phyloP scores from a whole-genome alignment of 2,113 vertebrate genomes.

The Brienomyrus brachyistius region DNA sequence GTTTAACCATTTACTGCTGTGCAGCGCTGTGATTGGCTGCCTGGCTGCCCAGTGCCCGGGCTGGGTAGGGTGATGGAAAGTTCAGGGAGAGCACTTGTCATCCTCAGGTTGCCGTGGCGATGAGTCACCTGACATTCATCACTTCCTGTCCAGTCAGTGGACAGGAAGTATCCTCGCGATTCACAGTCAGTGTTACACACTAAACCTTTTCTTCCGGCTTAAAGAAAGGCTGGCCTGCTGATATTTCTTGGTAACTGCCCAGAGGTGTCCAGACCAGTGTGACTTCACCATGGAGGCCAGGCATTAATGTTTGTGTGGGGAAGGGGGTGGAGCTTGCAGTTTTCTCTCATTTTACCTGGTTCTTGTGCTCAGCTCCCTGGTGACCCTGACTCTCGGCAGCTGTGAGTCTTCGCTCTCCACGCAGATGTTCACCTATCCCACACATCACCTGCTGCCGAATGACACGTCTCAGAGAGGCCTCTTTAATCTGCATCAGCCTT shows the following conservation, averaged over 20 bases:
- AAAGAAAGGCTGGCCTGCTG: background rate
- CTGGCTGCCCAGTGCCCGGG: background rate
- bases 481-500: conserved; percentile 3
- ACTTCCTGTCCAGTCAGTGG: background rate
- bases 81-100: background rate
- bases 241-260: background rate
- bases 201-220: background rate
- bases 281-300: background rate
- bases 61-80: background rate
- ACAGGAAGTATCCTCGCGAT: background rate
- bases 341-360: background rate
- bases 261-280: background rate
- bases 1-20: background rate
- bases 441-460: background rate
- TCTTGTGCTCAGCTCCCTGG: background rate
- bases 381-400: background rate
- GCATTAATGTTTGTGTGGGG: background rate
- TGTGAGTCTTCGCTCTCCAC: background rate
- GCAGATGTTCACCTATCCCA: background rate
- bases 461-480: conserved; percentile 12
- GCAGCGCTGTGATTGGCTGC: background rate
- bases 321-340: background rate
- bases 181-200: background rate
- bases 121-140: conserved; percentile 1
- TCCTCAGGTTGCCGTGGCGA: background rate